Evolutionary conservation across 2,797 vertebrate species (phyloP), one percentile per base, ranked within the genome.

Genomic region (Sandelia bainsii): DNA sequence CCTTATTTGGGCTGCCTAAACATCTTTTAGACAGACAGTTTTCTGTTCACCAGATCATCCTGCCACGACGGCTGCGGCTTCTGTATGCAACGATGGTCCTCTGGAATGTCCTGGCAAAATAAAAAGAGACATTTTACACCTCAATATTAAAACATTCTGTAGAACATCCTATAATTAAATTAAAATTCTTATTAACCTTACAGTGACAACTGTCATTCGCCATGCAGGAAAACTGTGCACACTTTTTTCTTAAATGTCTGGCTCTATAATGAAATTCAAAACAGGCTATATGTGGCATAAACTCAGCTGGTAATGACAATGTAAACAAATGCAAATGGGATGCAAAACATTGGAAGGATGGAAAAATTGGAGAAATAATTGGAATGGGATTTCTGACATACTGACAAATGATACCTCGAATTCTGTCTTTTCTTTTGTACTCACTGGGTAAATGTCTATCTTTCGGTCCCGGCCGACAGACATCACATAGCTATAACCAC

Each of bases 371-470:
- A 71, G 59, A 73, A 79, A 81, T 75, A 81, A 82, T 72, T 84
- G 76, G 81, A 83, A 78, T 42, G 46, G 72, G 67, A 84, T 84
- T 85, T 80, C 69, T 69, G 75, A 84, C 80, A 79, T 69, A 66
- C 53, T 76, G 65, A 77, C 67, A 84, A 87, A 82, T 50, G 67
- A 68, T 37, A 62, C 27, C 42, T 27, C 16, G 42, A 56, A 51
- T 66, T 72, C n/a, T 22, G 39, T 68, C 16, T 58, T 63, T 78
- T 77, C 59, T 72, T 87, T 81, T 82, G 48, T 85, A 95, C 95
- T 96, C 91, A 95, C 94, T 75, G 88, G 84, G 84, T 93, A 95
- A 77, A 93, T 77, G 49, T 94, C 93, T 90, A 95, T 94, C 91
- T 79, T 96, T 79, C 89, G 89, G 76, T 94, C 89, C 91, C 94